Percentiles rank a stretch among this genome's conserved stretches.
Evolutionary conservation across 2,888 invertebrate genomes (phyloP).

Genomic region (Malacosoma neustria): DNA sequence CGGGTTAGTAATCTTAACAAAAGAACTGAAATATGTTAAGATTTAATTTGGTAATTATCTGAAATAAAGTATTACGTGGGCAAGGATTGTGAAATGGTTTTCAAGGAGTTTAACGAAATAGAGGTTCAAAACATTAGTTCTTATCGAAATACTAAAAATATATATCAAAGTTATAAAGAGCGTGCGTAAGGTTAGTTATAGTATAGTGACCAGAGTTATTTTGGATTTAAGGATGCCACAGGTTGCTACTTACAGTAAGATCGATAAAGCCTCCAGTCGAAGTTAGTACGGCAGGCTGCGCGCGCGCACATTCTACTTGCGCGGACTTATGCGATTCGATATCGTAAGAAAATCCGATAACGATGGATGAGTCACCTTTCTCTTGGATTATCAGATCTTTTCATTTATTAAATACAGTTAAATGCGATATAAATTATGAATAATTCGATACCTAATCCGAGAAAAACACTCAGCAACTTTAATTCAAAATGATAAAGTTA

Average conservation of each 20-base stretch:
- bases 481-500: constrained; percentile 40
- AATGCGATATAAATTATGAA: not conserved
- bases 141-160: no score
- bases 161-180: no score
- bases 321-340: constrained; percentile 1
- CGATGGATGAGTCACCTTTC: no score
- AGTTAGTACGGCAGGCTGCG: constrained; percentile 52
- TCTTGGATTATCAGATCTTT: no score
- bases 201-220: constrained; percentile 46
- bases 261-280: constrained; percentile 65
- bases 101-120: no score
- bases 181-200: constrained; percentile 14
- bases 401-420: not conserved
- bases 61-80: no score
- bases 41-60: no score
- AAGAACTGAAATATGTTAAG: no score
- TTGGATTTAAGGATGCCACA: constrained; percentile 53
- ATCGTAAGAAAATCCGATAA: not conserved
- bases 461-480: not conserved
- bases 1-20: no score
- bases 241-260: constrained; percentile 54
- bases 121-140: no score
- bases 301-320: constrained; percentile 40
- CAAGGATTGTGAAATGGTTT: no score
- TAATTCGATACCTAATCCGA: not conserved